Evolutionary conservation across 2,797 vertebrate species (phyloP), one percentile per base, ranked within the genome.

Genomic region (Staurois parvus): DNA sequence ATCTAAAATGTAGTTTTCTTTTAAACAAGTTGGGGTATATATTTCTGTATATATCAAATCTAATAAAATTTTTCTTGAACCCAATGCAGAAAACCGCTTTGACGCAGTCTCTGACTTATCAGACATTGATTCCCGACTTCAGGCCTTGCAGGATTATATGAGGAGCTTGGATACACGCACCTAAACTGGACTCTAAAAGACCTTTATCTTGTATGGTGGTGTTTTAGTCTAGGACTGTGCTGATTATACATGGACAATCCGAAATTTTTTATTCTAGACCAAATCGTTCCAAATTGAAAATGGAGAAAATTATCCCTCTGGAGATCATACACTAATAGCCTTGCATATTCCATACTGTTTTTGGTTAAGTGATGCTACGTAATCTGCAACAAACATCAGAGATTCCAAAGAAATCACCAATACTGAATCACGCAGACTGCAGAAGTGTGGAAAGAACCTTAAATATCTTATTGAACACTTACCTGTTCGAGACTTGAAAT

Each of bases 131-230:
- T 96, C 96, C 30, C 93, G 97, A 59, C 93, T 98, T 69, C 96
- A 96, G 90, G 97, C 96, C 0, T 92, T 98, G 84, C 97, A 98
- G 92, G 96, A 97, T 15, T 98, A 97, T 92, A 97, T 98, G 97
- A 95, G 94, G 85, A 95, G 95, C 45, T 91, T 98, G 89, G 97
- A 96, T 87, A 96, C 95, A 0, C 92, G 95, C 83, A 94, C 92
- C 17, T 97, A 91, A 89, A 73, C 12, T 19, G 72, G 12, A n/a
- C 8, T 24, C 21, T 13, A 10, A 4, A 64, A 64, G 24, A 26
- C n/a, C 2, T 64, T 26, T 24, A 64, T 64, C 59, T 26, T 64
- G 24, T 24, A n/a, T n/a, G 59, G 24, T 26, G 24, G 59, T 26
- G n/a, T 64, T 64, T 64, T 13, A 52, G 12, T 52, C 48, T 52